phyloP scores from a whole-genome alignment of 1,140 invertebrate genomes.

The Drosophila nigrodunni region DNA sequence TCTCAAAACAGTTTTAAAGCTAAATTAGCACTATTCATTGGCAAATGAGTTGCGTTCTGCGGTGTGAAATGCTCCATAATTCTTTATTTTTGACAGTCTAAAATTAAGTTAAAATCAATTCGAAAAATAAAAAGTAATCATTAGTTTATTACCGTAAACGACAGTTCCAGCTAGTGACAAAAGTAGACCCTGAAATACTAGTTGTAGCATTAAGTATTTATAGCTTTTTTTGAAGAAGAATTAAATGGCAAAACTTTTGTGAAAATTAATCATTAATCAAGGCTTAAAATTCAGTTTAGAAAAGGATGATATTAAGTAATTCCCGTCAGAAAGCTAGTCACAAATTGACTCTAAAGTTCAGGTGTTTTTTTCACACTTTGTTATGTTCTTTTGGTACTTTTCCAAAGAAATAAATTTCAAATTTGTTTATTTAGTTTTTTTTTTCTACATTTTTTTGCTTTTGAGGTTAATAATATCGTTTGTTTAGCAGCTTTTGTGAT shows the following conservation, averaged over 20 bases:
- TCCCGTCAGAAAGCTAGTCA: constrained; percentile 3
- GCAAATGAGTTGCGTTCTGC: neutral
- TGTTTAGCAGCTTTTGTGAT: constrained; percentile 50
- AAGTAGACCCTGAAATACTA: no score
- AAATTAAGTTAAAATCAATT: neutral
- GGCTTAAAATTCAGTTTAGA: neutral
- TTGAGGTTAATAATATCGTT: constrained; percentile 68
- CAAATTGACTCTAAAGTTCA: constrained; percentile 4
- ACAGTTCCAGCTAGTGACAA: no score
- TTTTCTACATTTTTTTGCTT: constrained; percentile 38
- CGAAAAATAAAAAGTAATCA: no score
- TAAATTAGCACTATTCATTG: neutral
- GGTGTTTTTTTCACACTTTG: constrained; percentile 35
- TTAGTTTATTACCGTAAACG: no score
- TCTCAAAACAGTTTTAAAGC: neutral
- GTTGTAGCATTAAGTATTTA: no score
- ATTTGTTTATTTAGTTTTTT: constrained; percentile 24
- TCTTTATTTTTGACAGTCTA: neutral
- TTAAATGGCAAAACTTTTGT: no score
- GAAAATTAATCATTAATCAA: no score
- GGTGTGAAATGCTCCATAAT: neutral
- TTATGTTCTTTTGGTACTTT: constrained; percentile 3
- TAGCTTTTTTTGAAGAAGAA: no score
- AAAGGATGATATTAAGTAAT: constrained; percentile 14
- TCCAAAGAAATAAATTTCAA: constrained; percentile 21